These are phyloP conservation scores for Isoperla grammatica DNA, from an alignment of 2,888 invertebrate genomes.

Conservation along the genomic window DNA sequence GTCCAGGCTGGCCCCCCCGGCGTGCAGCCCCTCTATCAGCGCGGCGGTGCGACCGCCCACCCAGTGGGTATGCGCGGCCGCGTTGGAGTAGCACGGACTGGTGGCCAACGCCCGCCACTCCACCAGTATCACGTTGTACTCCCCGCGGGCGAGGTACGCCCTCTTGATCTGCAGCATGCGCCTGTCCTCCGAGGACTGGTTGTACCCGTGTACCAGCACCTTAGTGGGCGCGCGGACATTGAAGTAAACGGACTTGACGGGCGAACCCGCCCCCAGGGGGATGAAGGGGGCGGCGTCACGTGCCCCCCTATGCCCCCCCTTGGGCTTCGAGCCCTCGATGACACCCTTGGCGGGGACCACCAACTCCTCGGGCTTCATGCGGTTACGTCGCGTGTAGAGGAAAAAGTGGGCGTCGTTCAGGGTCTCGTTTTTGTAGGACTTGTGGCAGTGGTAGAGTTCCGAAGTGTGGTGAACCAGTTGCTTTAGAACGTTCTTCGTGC, in stretches of 20 bases:
- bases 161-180: conserved; percentile 27
- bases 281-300: not conserved
- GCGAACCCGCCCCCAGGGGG: conserved; percentile 14
- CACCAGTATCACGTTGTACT: conserved; percentile 43
- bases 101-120: conserved; percentile 45
- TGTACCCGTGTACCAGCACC: conserved; percentile 28
- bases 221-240: conserved; percentile 21
- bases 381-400: conserved; percentile 22
- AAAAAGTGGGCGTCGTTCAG: conserved; percentile 25
- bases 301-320: not conserved
- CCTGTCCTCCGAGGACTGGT: conserved; percentile 22
- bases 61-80: conserved; percentile 38
- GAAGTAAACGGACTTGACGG: conserved; percentile 23
- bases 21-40: conserved; percentile 26
- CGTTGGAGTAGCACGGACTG: conserved; percentile 41
- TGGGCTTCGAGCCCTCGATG: not conserved
- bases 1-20: conserved; percentile 19
- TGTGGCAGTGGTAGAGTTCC: too few relatives aligned
- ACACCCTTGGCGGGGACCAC: not conserved
- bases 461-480: too few relatives aligned
- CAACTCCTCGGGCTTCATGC: conserved; percentile 21
- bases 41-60: conserved; percentile 22
- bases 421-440: too few relatives aligned
- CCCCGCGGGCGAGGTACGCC: not conserved
- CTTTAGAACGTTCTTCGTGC: too few relatives aligned